Percentiles rank a stretch among this genome's conserved stretches.
These are phyloP conservation scores for Ancistrus triradiatus DNA, from an alignment of 2,113 vertebrate genomes.

Conservation along the genomic window DNA sequence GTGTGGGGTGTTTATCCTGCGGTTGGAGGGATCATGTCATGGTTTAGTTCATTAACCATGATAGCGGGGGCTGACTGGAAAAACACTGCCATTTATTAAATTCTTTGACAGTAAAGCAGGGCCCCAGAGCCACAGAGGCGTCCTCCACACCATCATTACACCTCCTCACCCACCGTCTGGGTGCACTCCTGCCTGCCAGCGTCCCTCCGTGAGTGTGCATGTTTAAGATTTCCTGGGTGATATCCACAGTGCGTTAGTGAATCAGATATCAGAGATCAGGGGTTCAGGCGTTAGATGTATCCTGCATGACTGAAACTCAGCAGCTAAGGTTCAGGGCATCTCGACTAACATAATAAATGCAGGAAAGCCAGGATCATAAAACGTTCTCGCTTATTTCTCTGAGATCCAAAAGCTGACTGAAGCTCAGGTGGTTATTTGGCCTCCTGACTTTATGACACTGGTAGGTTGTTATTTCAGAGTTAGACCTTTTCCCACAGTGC, in stretches of 20 bases:
- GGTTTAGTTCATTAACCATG: constrained; percentile 35
- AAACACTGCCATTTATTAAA: constrained; percentile 36
- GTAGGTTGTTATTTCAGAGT: constrained; percentile 45
- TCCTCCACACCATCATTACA: constrained; percentile 29
- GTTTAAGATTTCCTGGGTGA: constrained; percentile 23
- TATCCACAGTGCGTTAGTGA: constrained; percentile 4
- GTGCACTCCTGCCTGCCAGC: constrained; percentile 20
- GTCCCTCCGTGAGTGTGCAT: not conserved
- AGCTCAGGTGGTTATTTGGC: constrained; percentile 36
- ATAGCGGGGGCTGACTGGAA: constrained; percentile 32
- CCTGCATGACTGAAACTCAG: constrained; percentile 30
- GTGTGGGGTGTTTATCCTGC: not conserved
- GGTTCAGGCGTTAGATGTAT: constrained; percentile 16
- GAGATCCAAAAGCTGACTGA: constrained; percentile 26
- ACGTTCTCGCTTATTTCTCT: constrained; percentile 33
- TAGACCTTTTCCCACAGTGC: constrained; percentile 43
- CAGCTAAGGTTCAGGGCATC: constrained; percentile 35
- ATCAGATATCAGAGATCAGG: constrained; percentile 27
- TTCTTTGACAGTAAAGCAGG: constrained; percentile 21
- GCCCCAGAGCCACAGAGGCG: no score
- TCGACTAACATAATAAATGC: constrained; percentile 39
- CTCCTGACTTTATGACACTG: constrained; percentile 40
- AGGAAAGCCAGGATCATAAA: constrained; percentile 41
- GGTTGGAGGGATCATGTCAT: constrained; percentile 8
- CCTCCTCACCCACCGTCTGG: constrained; percentile 17